Evolutionary conservation across 2,113 vertebrate species (phyloP).

Genomic region (Bucco capensis): DNA sequence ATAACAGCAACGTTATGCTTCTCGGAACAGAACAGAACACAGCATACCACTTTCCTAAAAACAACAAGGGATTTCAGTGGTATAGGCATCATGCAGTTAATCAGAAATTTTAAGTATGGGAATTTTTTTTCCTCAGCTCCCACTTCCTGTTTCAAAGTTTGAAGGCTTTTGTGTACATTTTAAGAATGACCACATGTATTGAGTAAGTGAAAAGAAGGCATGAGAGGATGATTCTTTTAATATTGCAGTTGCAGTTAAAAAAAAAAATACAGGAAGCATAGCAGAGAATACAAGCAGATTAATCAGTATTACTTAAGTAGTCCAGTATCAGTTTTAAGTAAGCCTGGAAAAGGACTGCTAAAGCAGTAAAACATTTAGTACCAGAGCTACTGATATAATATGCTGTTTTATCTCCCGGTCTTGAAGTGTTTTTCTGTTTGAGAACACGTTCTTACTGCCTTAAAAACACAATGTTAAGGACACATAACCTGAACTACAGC

Average conservation of each 20-base stretch:
- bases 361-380: background rate
- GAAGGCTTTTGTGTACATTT: background rate
- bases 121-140: background rate
- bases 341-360: background rate
- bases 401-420: background rate
- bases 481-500: background rate
- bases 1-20: background rate
- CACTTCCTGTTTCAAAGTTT: background rate
- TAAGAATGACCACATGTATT: background rate
- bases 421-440: background rate
- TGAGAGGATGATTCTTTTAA: background rate
- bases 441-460: background rate
- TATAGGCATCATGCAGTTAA: background rate
- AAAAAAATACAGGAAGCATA: background rate
- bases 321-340: background rate
- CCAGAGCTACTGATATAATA: background rate
- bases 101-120: background rate
- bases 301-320: background rate
- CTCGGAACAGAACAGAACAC: background rate
- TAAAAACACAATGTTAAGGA: background rate
- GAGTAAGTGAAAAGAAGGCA: background rate
- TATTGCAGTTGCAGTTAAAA: too few relatives aligned
- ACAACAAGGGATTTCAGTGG: background rate
- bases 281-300: background rate
- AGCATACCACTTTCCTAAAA: background rate